A percentile compares a stretch with the other conserved stretches of the same genome.
Evolutionary conservation across 2,888 invertebrate species (phyloP).

Genomic region (Coremacera marginata): DNA sequence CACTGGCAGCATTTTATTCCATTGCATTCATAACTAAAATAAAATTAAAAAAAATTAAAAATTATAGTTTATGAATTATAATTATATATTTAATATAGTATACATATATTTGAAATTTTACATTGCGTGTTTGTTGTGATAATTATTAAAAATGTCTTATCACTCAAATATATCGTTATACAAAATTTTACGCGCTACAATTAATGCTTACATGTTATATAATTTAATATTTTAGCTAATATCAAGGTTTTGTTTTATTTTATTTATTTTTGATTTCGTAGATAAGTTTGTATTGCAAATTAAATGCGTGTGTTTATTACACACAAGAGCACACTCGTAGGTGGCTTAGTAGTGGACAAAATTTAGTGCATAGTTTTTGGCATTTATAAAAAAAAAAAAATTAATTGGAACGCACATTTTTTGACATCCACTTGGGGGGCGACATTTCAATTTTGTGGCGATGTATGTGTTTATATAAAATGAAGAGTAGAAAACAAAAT

Average conservation of each 20-base stretch:
- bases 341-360: constrained; percentile 1
- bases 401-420: no score
- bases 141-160: constrained; percentile 9
- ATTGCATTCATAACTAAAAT: no score
- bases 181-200: constrained; percentile 10
- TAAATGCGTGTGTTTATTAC: neutral
- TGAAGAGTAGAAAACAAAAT: constrained; percentile 8
- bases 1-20: no score
- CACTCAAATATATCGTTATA: constrained; percentile 9
- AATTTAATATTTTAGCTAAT: constrained; percentile 13
- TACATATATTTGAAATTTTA: constrained; percentile 18
- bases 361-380: constrained; percentile 11
- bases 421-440: neutral
- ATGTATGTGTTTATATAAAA: neutral
- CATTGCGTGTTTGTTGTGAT: neutral
- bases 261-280: neutral
- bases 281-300: neutral
- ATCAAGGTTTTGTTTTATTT: neutral
- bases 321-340: neutral
- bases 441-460: neutral
- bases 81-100: no score
- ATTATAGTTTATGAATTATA: no score
- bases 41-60: no score
- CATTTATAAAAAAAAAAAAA: neutral
- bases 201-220: constrained; percentile 12